Evolutionary conservation across 2,113 vertebrate genomes (phyloP), one percentile per base, ranked within the genome.

Genomic region (Trinectes maculatus): DNA sequence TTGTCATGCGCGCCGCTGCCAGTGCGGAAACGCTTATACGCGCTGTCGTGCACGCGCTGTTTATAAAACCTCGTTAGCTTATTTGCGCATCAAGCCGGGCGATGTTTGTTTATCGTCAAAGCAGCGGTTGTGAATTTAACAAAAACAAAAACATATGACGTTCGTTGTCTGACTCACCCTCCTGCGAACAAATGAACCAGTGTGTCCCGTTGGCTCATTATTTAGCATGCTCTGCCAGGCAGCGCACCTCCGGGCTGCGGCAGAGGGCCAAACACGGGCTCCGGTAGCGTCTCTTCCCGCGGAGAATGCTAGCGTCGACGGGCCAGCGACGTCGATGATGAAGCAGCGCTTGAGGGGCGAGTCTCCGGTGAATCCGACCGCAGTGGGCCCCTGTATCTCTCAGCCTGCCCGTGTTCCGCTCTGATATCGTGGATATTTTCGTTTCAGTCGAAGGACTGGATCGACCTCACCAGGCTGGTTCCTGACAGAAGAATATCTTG

Each of bases 161-260:
- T 5, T 4, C 2, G 16, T 16, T 15, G 19, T 47, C 1, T 44
- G 43, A 91, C 95, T 88, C 86, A 97, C 96, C 96, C 96, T 91
- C 96, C 96, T 0, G 96, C 96, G 85, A 98, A 98, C 61, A 98
- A 94, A 93, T 98, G 96, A 92, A 97, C 95, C 88, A 97, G 79
- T 47, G 96, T 97, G 87, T 97, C 96, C 87, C 94, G 94, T 91
- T 96, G 96, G 93, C 93, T 97, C 96, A 98, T 98, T 84, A 91
- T 97, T 93, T 89, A 92, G 93, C 90, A 94, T 89, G 74, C 93
- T 93, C 88, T 58, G 86, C 91, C 87, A 69, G 36, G 76, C 78
- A 85, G 81, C 79, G 53, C 73, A 46, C 77, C 68, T 63, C 49
- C 51, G 49, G 52, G 77, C 80, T 79, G 79, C 53, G 25, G 62